Evolutionary conservation across 2,888 invertebrate species (phyloP), one percentile per base, ranked within the genome.

Genomic region (Mesochorus sp.): DNA sequence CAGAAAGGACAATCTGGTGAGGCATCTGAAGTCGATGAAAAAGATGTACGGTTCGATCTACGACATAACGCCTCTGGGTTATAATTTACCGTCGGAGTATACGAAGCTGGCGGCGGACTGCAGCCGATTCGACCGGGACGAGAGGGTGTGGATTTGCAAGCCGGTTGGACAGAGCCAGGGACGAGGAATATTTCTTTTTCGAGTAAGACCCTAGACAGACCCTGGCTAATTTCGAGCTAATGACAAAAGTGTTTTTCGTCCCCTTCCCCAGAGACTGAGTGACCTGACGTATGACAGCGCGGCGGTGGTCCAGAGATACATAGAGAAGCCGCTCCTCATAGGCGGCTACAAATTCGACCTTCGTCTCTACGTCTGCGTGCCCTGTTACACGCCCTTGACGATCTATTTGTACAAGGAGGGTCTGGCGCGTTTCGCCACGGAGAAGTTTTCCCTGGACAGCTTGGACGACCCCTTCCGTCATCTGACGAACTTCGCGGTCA

Each of bases 331-430:
- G 0, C 91, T 95, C 64, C 92, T 96, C 10, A 95, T 97, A 81
- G 97, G 96, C 0, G 97, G 96, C 1, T 97, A 97, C 92, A 98
- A 98, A 92, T 98, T 98, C 92, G 98, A 98, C 91, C 93, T 98
- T 37, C 93, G 98, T 26, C 92, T 98, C 19, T 98, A 98, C 91
- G 97, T 97, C 6, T 96, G 97, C 87, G 95, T 98, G 61, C 96
- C 97, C 0, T 96, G 95, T 0, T 97, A 96, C 88, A 94, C 96
- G 81, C 98, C 98, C 0, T 93, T 98, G 3, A 94, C 96, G 0
- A 94, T 97, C 44, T 98, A 98, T 89, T 93, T 98, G 90, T 98
- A 97, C 89, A 95, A 95, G 55, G 97, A 98, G 87, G 98, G 98
- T 3, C 91, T 98, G 42, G 96, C 95, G 8, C 92, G 95, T 85